These are phyloP conservation scores for Drosophila merina DNA, from an alignment of 2,888 invertebrate species.

Conservation along the genomic window DNA sequence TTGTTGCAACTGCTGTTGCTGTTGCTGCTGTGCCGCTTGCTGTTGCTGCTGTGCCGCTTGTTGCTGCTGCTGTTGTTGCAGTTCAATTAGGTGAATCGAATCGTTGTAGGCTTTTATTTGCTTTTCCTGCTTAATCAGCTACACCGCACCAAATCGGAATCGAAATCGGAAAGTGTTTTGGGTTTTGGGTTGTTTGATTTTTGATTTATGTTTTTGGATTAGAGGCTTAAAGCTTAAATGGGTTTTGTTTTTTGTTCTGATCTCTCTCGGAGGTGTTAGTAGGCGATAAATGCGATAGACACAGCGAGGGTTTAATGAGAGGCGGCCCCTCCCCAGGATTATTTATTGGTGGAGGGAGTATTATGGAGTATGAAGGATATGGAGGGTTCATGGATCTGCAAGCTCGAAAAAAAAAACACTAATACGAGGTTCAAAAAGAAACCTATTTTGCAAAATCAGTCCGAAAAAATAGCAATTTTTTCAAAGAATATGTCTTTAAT, in stretches of 20 bases:
- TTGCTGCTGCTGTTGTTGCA: conserved; percentile 82
- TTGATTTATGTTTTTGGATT: conserved; percentile 51
- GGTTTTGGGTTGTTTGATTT: conserved; percentile 51
- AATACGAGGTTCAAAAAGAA: background rate
- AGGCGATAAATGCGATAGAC: conserved; percentile 41
- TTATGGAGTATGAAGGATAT: too few relatives aligned
- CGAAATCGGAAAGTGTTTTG: conserved; percentile 53
- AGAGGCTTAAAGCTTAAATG: conserved; percentile 39
- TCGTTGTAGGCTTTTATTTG: conserved; percentile 92
- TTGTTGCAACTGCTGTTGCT: conserved; percentile 72
- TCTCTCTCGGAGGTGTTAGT: conserved; percentile 22
- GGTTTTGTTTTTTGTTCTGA: background rate
- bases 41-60: conserved; percentile 61
- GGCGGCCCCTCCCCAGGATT: conserved; percentile 34
- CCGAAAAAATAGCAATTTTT: too few relatives aligned
- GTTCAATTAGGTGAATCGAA: conserved; percentile 84
- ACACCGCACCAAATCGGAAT: conserved; percentile 40
- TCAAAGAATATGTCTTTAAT: background rate
- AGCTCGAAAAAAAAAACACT: conserved; percentile 13
- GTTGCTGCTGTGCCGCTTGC: conserved; percentile 66
- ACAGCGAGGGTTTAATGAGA: conserved; percentile 22
- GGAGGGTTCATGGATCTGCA: conserved; percentile 7
- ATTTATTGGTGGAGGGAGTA: background rate
- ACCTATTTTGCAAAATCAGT: background rate
- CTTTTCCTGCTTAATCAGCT: conserved; percentile 83